phyloP scores from a whole-genome alignment of 2,113 vertebrate species.

The Bolborhynchus lineola region DNA sequence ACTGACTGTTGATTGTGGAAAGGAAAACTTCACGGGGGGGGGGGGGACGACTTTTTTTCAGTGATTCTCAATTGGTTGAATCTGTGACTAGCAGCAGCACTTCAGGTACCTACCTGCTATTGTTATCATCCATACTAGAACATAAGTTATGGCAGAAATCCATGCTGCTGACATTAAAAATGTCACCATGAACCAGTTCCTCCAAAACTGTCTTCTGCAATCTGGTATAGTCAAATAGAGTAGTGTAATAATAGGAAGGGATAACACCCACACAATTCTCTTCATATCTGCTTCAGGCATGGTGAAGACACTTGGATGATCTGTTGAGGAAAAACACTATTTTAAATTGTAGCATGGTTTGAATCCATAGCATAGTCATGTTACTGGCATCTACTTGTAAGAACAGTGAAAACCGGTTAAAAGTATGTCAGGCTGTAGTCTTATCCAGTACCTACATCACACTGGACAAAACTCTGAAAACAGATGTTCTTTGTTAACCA shows the following conservation, averaged over 20 bases:
- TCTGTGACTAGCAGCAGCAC: neutral
- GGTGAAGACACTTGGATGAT: slow-evolving; percentile 84
- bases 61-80: neutral
- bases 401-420: neutral
- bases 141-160: slow-evolving; percentile 94
- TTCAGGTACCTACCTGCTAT: slow-evolving; percentile 82
- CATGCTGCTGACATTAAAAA: slow-evolving; percentile 95
- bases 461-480: neutral
- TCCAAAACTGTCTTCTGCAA: slow-evolving; percentile 91
- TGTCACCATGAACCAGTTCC: slow-evolving; percentile 87
- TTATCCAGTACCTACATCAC: neutral
- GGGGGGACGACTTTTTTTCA: neutral
- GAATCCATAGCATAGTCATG: neutral
- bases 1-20: neutral
- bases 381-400: neutral
- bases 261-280: slow-evolving; percentile 92
- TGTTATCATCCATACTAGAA: slow-evolving; percentile 97
- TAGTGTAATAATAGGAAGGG: slow-evolving; percentile 85
- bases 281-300: slow-evolving; percentile 91
- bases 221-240: slow-evolving; percentile 90
- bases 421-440: neutral
- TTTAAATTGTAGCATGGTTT: neutral
- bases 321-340: slow-evolving; percentile 64
- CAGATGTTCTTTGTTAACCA: neutral
- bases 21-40: neutral